Percentiles rank a stretch among this genome's conserved stretches.
phyloP scores from a whole-genome alignment of 2,113 vertebrate species.

The Microtus richardsoni region DNA sequence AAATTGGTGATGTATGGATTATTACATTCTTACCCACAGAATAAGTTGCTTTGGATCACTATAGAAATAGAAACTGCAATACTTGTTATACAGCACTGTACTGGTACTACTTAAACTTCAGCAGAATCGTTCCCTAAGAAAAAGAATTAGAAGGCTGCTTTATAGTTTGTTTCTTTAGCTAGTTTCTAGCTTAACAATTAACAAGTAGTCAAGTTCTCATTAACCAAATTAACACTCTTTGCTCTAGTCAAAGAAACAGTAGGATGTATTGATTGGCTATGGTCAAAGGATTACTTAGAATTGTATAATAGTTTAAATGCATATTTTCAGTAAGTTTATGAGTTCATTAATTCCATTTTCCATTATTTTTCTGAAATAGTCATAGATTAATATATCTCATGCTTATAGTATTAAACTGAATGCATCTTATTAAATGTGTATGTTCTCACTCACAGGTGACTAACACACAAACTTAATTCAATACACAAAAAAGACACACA shows the following conservation, averaged over 20 bases:
- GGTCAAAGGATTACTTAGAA: not conserved
- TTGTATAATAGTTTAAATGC: not conserved
- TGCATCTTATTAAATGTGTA: not conserved
- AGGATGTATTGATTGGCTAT: not conserved
- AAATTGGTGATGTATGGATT: constrained; percentile 62
- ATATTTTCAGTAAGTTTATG: not conserved
- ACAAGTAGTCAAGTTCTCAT: not conserved
- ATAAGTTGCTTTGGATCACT: constrained; percentile 73
- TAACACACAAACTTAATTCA: not conserved
- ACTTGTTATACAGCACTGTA: constrained; percentile 43
- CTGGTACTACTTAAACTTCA: constrained; percentile 74
- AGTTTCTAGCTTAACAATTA: not conserved
- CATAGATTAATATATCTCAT: not conserved
- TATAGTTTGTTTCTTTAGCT: not conserved
- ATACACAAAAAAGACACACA: no score
- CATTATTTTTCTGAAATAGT: constrained; percentile 18
- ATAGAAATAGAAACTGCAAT: constrained; percentile 73
- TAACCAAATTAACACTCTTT: not conserved
- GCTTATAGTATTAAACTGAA: not conserved
- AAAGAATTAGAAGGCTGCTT: constrained; percentile 39
- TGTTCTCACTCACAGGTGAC: not conserved
- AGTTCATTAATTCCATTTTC: not conserved
- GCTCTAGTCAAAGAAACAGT: not conserved
- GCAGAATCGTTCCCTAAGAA: constrained; percentile 67
- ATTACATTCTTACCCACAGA: constrained; percentile 64